Base-by-base conservation (phyloP, 2,113 vertebrate genomes). In the Pseudorasbora parva region DNA sequence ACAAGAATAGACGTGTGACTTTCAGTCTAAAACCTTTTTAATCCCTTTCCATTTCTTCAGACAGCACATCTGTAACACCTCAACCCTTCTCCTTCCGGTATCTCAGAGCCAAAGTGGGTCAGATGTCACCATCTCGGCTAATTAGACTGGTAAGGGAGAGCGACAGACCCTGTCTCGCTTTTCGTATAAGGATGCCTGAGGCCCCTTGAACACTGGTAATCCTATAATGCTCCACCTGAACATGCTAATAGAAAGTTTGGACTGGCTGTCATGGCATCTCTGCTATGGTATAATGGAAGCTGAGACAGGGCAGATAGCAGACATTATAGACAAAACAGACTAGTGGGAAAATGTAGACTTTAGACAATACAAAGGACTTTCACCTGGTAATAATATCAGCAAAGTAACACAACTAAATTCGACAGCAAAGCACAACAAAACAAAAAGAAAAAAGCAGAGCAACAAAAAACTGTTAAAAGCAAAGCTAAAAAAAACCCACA, bases 21-120 rank as follows among this genome's bases (percentile, higher is more conserved):
- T 89, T 80, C 82, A 68, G 47, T 71, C 81, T 84, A 83, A 84
- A 86, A 81, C 54, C 64, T 82, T 82, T 87, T 45, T 83, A 60
- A 82, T 85, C 75, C 60, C 75, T 64, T 30, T 57, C 66, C 5
- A 59, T 82, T 87, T 88, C 37, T 60, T 54, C 19, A 69, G 49
- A 59, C 15, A 23, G 51, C 54, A 75, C 60, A 76, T 74, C 60
- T 78, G 27, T 64, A 62, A 49, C 30, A 37, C 30, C 62, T 68
- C 45, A 15, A 23, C 60, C 8, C 45, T 47, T 72, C 69, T 27
- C 4, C 37, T 6, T 68, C 30, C 15, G 59, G 37, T 51, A 66
- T 72, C 49, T 71, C 47, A 33, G n/a, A 49, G 77, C 27, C 8
- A 3, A 85, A 80, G 37, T 66, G 77, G 77, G 69, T 85, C 43